Evolutionary conservation across 2,888 invertebrate species (phyloP).

Genomic region (Chloroclysta siterata): DNA sequence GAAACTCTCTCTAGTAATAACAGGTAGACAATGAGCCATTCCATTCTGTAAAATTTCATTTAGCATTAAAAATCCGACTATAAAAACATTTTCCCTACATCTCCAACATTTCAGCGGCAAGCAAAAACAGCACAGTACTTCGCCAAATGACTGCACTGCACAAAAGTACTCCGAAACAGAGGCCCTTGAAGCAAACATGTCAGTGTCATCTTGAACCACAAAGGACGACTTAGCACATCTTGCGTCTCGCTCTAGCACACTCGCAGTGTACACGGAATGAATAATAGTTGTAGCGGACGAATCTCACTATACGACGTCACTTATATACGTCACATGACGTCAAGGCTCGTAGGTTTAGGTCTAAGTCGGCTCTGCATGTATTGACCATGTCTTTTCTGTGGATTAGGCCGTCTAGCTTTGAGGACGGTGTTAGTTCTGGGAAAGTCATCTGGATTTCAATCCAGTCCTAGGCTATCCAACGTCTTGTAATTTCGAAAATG

Average conservation of each 20-base stretch:
- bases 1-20: no score
- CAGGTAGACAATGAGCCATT: no score
- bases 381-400: background rate
- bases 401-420: background rate
- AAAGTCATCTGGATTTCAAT: background rate
- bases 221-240: conserved; percentile 35
- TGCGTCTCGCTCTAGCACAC: conserved; percentile 28
- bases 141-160: conserved; percentile 29
- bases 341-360: no score
- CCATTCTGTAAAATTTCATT: background rate
- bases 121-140: conserved; percentile 20
- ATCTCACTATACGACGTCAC: background rate
- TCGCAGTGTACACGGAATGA: conserved; percentile 3
- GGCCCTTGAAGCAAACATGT: conserved; percentile 43
- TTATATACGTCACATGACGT: no score
- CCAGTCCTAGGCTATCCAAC: background rate
- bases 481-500: no score
- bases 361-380: background rate
- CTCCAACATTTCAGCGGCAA: conserved; percentile 1
- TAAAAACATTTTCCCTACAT: background rate
- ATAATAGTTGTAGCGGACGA: background rate
- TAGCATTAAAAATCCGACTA: background rate
- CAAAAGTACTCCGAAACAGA: conserved; percentile 30
- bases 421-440: background rate
- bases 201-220: conserved; percentile 44